Conservation (phyloP, 2,797 vertebrate genomes). For the Ctenochaetus hawaiiensis region DNA sequence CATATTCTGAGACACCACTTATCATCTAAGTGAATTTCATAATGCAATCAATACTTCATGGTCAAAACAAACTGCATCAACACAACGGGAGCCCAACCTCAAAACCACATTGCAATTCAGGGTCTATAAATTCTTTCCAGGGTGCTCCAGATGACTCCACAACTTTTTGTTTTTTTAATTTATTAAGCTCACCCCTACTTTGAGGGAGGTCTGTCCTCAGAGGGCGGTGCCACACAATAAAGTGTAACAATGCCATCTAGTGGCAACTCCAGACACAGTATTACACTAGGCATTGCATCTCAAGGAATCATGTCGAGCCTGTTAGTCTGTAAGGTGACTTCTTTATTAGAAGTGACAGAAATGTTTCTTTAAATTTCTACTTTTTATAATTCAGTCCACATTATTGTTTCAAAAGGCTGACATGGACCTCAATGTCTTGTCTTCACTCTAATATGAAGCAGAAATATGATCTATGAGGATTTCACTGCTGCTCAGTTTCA, state of each 20-base stretch:
- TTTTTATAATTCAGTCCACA: constrained; percentile 12
- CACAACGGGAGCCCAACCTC: constrained; percentile 47
- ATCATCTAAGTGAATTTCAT: constrained; percentile 71
- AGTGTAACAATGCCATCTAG: constrained; percentile 80
- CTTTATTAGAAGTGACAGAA: background rate
- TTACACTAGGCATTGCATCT: background rate
- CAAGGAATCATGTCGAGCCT: background rate
- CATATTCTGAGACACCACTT: constrained; percentile 65
- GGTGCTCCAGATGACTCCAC: constrained; percentile 44
- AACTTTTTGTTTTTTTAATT: constrained; percentile 38
- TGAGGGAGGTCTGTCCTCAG: constrained; percentile 38
- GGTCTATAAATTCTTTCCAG: constrained; percentile 56
- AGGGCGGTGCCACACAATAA: constrained; percentile 43
- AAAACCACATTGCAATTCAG: constrained; percentile 38
- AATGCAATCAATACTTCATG: constrained; percentile 66
- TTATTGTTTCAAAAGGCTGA: constrained; percentile 30
- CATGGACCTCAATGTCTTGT: constrained; percentile 32
- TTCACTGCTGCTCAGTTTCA: constrained; percentile 67
- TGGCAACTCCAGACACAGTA: constrained; percentile 42
- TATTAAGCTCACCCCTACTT: constrained; percentile 31
- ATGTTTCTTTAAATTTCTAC: background rate
- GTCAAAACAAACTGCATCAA: constrained; percentile 50
- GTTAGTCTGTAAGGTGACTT: background rate
- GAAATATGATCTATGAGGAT: constrained; percentile 66
- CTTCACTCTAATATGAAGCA: constrained; percentile 33